Evolutionary conservation across 2,113 vertebrate species (phyloP).

Genomic region (Crotalus helleri): DNA sequence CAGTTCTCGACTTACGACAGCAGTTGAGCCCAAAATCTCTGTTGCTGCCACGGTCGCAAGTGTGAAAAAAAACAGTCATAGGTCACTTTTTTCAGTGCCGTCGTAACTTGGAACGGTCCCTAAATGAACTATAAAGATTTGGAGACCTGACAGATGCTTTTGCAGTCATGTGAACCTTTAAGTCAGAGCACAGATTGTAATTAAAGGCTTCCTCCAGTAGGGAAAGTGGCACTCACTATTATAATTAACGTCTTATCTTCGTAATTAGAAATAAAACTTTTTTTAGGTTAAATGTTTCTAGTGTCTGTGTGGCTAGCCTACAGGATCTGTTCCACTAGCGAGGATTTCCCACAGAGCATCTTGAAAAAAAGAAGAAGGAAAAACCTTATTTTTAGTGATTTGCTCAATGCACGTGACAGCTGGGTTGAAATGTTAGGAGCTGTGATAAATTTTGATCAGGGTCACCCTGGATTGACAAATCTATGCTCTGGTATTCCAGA

Average conservation of each 20-base stretch:
- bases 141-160: neutral
- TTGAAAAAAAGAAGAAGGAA: neutral
- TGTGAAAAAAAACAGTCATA: neutral
- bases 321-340: neutral
- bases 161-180: neutral
- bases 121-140: too few relatives aligned
- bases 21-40: too few relatives aligned
- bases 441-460: too few relatives aligned
- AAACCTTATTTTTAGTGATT: neutral
- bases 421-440: neutral
- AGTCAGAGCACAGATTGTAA: neutral
- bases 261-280: neutral
- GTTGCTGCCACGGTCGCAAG: too few relatives aligned
- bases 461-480: neutral
- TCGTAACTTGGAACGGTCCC: too few relatives aligned
- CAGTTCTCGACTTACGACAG: too few relatives aligned
- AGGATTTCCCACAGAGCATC: neutral
- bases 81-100: too few relatives aligned
- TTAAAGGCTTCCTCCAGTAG: neutral
- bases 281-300: neutral
- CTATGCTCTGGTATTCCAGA: neutral
- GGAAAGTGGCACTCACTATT: neutral
- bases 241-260: constrained; percentile 5
- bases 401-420: neutral
- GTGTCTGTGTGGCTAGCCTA: neutral